Conservation (phyloP, 1,140 invertebrate species). For the Atta colombica region DNA sequence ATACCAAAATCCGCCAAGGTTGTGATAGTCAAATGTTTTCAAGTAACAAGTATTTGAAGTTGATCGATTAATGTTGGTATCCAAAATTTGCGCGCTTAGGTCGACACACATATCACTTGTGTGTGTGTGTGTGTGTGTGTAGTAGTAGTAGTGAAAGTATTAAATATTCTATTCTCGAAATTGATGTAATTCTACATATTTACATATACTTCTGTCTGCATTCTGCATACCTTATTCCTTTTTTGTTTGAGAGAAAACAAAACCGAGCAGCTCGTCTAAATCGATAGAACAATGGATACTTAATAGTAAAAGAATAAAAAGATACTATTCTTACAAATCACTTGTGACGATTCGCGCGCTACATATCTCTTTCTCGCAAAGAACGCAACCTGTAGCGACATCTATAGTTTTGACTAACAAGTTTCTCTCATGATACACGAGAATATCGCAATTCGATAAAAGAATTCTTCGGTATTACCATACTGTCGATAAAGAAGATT, state of each 20-base stretch:
- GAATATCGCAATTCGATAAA: slow-evolving; percentile 4
- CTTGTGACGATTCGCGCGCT: background rate
- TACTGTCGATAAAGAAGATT: slow-evolving; percentile 56
- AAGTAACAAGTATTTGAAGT: too few relatives aligned
- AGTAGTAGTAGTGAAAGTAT: too few relatives aligned
- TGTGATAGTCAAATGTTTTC: too few relatives aligned
- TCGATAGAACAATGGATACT: background rate
- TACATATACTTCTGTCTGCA: too few relatives aligned
- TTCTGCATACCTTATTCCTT: background rate
- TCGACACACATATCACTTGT: too few relatives aligned
- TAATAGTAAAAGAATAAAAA: background rate
- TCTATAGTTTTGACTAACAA: background rate
- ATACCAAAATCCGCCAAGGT: too few relatives aligned
- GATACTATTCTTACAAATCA: background rate
- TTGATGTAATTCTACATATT: too few relatives aligned
- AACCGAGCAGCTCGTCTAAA: background rate
- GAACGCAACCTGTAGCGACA: slow-evolving; percentile 7
- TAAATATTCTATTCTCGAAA: too few relatives aligned
- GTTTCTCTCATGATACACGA: background rate
- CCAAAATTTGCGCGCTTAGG: too few relatives aligned
- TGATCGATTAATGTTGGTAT: too few relatives aligned
- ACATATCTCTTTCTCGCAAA: background rate
- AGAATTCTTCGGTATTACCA: background rate
- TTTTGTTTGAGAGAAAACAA: background rate
- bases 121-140: too few relatives aligned